These are phyloP conservation scores for Brachionus asplanchnoidis DNA, from an alignment of 1,140 invertebrate species.

Conservation along the genomic window DNA sequence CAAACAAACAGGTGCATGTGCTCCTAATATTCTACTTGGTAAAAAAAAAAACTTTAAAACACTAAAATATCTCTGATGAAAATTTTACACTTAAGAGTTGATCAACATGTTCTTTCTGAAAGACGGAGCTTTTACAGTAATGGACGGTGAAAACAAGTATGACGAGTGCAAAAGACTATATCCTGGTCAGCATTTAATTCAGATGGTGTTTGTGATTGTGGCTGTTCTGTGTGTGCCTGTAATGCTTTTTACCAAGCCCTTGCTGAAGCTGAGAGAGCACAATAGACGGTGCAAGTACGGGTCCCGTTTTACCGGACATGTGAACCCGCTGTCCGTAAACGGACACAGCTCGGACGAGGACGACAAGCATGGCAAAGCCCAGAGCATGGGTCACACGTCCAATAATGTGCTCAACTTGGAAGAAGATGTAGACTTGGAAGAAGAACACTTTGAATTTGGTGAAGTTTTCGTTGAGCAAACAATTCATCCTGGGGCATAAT, in stretches of 20 bases:
- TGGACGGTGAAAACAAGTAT: neutral
- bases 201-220: slow-evolving; percentile 68
- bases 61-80: neutral
- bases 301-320: neutral
- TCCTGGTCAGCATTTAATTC: slow-evolving; percentile 48
- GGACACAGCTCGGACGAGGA: neutral
- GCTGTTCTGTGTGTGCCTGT: slow-evolving; percentile 80
- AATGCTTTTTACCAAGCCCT: slow-evolving; percentile 84
- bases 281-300: neutral
- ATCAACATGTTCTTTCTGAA: slow-evolving; percentile 66
- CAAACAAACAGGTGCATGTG: slow-evolving; percentile 54
- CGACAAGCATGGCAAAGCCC: neutral
- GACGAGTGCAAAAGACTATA: slow-evolving; percentile 29
- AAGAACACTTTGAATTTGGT: slow-evolving; percentile 70
- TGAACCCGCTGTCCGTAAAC: slow-evolving; percentile 7
- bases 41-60: slow-evolving; percentile 39
- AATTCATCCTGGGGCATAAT: slow-evolving; percentile 84
- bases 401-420: slow-evolving; percentile 5
- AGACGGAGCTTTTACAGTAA: neutral
- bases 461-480: slow-evolving; percentile 85
- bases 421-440: neutral
- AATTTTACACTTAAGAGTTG: slow-evolving; percentile 48
- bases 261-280: neutral
- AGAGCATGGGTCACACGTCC: neutral
- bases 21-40: slow-evolving; percentile 64